Conservation (phyloP, 1,140 invertebrate species). For the Nilaparvata lugens region DNA sequence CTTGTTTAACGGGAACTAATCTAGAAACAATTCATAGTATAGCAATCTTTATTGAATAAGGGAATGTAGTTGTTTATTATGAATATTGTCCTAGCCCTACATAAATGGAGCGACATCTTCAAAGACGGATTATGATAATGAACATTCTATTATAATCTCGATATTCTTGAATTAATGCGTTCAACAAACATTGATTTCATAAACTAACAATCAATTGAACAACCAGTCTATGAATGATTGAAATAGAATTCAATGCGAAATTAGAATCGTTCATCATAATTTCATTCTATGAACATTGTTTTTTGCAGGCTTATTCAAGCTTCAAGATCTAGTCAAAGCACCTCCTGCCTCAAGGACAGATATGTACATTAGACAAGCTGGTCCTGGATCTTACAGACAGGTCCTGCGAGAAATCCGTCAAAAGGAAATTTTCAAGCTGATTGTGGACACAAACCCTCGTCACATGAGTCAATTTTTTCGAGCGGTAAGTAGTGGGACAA, state of each 20-base stretch:
- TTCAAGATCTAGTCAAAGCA: conserved; percentile 72
- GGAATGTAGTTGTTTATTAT: too few relatives aligned
- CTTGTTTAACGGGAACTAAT: too few relatives aligned
- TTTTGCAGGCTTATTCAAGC: conserved; percentile 71
- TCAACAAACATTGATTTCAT: too few relatives aligned
- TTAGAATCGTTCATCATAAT: too few relatives aligned
- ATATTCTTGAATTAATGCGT: too few relatives aligned
- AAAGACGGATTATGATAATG: too few relatives aligned
- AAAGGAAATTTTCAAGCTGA: conserved; percentile 74
- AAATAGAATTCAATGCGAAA: neutral
- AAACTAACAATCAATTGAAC: neutral
- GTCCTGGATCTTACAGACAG: conserved; percentile 62
- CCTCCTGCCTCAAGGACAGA: conserved; percentile 56
- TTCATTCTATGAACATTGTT: conserved; percentile 15
- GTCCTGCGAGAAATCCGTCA: conserved; percentile 69
- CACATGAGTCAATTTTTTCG: conserved; percentile 68
- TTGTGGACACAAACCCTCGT: conserved; percentile 71
- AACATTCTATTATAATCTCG: too few relatives aligned
- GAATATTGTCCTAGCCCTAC: too few relatives aligned
- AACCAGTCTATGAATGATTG: neutral
- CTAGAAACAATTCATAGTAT: too few relatives aligned
- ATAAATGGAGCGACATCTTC: too few relatives aligned
- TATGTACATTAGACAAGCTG: conserved; percentile 73
- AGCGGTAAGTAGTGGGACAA: conserved; percentile 63
- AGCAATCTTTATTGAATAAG: too few relatives aligned